Percentiles rank a stretch among this genome's conserved stretches.
These are phyloP conservation scores for Sturnus vulgaris DNA, from an alignment of 2,113 vertebrate genomes.

Conservation along the genomic window DNA sequence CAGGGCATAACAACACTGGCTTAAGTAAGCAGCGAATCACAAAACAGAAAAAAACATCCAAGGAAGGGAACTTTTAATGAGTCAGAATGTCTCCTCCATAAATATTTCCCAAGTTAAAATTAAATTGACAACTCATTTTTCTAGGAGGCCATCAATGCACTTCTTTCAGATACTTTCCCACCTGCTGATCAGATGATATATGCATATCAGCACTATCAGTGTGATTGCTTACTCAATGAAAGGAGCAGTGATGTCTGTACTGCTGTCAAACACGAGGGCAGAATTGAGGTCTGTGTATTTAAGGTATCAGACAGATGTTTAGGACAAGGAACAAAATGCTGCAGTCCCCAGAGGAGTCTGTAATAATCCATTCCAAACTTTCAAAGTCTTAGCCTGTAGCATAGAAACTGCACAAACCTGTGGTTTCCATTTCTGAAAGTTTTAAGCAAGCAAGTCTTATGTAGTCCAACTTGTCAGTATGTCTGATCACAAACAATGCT, in stretches of 20 bases:
- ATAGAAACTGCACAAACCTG: background rate
- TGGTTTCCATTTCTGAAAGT: background rate
- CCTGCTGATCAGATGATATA: background rate
- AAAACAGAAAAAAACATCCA: background rate
- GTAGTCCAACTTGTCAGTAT: background rate
- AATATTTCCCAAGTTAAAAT: background rate
- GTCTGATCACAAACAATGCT: background rate
- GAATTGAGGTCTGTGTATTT: background rate
- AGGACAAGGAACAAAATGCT: background rate
- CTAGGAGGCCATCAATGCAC: background rate
- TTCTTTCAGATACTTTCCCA: background rate
- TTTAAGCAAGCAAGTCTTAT: background rate
- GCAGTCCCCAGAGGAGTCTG: background rate
- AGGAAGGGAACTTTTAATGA: background rate
- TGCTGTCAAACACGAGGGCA: background rate
- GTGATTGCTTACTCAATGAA: background rate
- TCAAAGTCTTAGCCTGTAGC: background rate
- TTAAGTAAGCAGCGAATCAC: background rate
- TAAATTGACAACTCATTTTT: background rate
- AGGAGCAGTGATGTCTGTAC: background rate
- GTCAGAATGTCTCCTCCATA: background rate
- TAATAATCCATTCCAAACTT: background rate
- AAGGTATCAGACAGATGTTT: background rate
- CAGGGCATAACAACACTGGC: background rate
- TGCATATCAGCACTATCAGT: background rate